Percentiles rank a stretch among this genome's conserved stretches.
Conservation (phyloP, 2,797 vertebrate genomes). For the Channallabes apus region DNA sequence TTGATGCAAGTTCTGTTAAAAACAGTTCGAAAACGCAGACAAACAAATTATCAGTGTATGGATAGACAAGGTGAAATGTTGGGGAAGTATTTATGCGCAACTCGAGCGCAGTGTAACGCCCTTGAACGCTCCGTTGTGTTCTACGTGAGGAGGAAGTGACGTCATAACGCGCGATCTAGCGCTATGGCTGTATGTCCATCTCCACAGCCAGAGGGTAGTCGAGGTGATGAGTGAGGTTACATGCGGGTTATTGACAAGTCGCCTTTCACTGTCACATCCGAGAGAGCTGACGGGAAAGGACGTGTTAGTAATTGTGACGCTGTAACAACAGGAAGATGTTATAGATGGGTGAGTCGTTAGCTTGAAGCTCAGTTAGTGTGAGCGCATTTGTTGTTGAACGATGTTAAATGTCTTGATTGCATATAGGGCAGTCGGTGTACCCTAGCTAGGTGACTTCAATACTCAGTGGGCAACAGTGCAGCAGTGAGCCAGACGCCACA, state of each 20-base stretch:
- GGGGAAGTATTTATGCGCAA: background rate
- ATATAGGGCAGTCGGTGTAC: background rate
- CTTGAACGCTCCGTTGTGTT: background rate
- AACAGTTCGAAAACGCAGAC: background rate
- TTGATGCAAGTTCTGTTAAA: background rate
- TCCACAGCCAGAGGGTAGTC: slow-evolving; percentile 11
- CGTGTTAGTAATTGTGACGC: background rate
- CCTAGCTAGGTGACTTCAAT: background rate
- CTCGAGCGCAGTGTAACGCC: background rate
- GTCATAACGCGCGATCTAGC: slow-evolving; percentile 57
- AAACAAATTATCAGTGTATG: background rate
- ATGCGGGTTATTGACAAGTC: background rate
- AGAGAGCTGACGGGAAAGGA: background rate
- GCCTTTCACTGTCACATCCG: background rate
- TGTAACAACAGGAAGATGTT: background rate
- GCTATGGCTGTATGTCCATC: slow-evolving; percentile 32
- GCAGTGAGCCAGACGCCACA: background rate
- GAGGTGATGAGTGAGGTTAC: background rate
- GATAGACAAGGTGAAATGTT: background rate
- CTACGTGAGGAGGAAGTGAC: slow-evolving; percentile 62
- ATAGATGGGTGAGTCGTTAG: background rate
- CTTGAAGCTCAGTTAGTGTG: background rate
- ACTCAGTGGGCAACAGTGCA: background rate
- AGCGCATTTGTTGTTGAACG: background rate
- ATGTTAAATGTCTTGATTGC: background rate